Conservation (phyloP, 2,888 invertebrate genomes). For the Mesoligia furuncula region DNA sequence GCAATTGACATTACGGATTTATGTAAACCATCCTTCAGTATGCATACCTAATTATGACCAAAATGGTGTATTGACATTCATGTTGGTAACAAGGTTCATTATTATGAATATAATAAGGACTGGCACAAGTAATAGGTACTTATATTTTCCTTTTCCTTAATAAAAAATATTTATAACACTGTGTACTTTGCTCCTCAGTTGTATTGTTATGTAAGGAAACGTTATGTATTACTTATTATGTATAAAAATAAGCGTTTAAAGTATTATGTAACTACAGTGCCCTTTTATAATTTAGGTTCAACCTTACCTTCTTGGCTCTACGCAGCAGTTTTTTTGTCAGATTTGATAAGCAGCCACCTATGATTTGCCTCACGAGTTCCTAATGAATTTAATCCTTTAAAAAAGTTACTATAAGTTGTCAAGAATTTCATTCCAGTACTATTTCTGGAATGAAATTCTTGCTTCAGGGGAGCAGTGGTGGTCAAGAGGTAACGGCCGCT, state of each 20-base stretch:
- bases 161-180: conserved; percentile 13
- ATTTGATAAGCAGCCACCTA: not conserved
- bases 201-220: conserved; percentile 15
- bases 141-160: conserved; percentile 4
- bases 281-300: not conserved
- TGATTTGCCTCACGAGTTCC: not conserved
- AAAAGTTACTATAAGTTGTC: not conserved
- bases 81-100: conserved; percentile 5
- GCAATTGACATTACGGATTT: conserved; percentile 68
- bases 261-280: not conserved
- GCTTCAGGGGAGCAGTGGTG: not conserved
- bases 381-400: not conserved
- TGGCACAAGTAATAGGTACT: not conserved
- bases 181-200: not conserved
- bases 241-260: not conserved
- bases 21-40: conserved; percentile 55
- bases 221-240: not conserved
- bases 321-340: not conserved
- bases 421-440: conserved; percentile 3
- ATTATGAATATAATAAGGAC: conserved; percentile 15
- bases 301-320: not conserved
- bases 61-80: conserved; percentile 13
- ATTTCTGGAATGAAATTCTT: not conserved
- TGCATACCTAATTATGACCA: conserved; percentile 27
- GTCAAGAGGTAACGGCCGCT: not conserved